phyloP scores from a whole-genome alignment of 2,797 vertebrate species.

The Gymnothorax reevesii region DNA sequence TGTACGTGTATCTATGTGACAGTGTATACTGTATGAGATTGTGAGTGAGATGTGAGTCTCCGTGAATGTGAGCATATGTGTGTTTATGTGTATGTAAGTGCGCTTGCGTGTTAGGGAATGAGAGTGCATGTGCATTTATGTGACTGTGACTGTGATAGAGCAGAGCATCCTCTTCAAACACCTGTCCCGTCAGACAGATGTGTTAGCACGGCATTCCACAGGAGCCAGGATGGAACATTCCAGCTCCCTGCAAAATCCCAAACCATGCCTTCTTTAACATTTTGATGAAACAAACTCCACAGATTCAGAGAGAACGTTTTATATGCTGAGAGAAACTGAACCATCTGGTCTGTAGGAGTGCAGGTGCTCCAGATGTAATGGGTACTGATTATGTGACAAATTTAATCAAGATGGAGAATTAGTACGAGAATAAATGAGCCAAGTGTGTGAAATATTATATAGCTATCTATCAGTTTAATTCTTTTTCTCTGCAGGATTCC shows the following conservation, averaged over 20 bases:
- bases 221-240: not conserved
- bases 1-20: too few relatives aligned
- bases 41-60: too few relatives aligned
- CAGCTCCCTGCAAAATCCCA: not conserved
- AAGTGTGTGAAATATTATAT: not conserved
- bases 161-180: too few relatives aligned
- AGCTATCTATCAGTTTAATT: not conserved
- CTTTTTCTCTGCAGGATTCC: not conserved
- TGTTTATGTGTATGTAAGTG: not conserved
- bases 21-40: too few relatives aligned
- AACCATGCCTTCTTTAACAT: not conserved
- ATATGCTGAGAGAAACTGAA: not conserved
- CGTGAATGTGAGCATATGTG: too few relatives aligned
- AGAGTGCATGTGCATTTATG: slow-evolving; percentile 34
- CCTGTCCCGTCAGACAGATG: not conserved
- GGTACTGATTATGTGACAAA: slow-evolving; percentile 13
- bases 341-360: not conserved
- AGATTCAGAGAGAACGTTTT: not conserved
- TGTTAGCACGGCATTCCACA: slow-evolving; percentile 27
- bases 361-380: slow-evolving; percentile 8
- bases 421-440: not conserved
- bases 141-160: slow-evolving; percentile 2
- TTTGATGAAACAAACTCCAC: not conserved
- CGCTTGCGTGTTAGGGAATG: slow-evolving; percentile 34
- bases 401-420: slow-evolving; percentile 3